Evolutionary conservation across 1,140 invertebrate genomes (phyloP), one percentile per base, ranked within the genome.

Genomic region (Magallana ariakensis): DNA sequence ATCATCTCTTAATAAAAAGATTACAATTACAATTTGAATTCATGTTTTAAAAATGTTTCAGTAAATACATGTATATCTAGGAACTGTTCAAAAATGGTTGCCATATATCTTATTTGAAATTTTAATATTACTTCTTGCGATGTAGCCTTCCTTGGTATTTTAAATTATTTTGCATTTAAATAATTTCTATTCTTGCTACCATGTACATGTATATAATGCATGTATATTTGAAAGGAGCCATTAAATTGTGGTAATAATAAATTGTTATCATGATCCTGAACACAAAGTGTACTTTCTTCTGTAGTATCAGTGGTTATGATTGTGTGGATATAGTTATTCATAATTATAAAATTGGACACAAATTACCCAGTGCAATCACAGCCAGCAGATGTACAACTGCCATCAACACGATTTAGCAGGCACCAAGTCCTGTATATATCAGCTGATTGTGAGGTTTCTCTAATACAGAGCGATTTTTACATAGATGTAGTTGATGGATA

Each of bases 401-500:
- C 81, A 70, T 75, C 84, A 56, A 53, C n/a, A 62, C 60, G 75
- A 70, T 70, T 85, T 9, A 85, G 33, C 5, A 85, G 33, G 55
- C 84, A 85, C 84, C 84, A 85, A 0, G 55, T 80, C 22, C 62
- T 80, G 70, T 85, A 85, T 15, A 82, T 81, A 33, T 87, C 62
- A 57, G 58, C 86, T 75, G 56, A 83, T 56, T 87, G 86, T 6
- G 60, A 75, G 11, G 86, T 87, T 22, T 87, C 86, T 75, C 60
- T 66, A 53, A 87, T 84, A 46, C 86, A 87, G 8, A 26, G 16
- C 2, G 81, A 56, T n/a, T 80, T 75, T 83, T 22, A 87, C n/a
- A 87, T 84, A 84, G 9, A 87, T 15, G 55, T 87, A 66, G 58
- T 58, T 33, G 54, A 84, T 81, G 56, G 46, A 11, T 15, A 85